A percentile compares a stretch with the other conserved stretches of the same genome.
Evolutionary conservation across 2,888 invertebrate species (phyloP).

Genomic region (Euzophera pinguis): DNA sequence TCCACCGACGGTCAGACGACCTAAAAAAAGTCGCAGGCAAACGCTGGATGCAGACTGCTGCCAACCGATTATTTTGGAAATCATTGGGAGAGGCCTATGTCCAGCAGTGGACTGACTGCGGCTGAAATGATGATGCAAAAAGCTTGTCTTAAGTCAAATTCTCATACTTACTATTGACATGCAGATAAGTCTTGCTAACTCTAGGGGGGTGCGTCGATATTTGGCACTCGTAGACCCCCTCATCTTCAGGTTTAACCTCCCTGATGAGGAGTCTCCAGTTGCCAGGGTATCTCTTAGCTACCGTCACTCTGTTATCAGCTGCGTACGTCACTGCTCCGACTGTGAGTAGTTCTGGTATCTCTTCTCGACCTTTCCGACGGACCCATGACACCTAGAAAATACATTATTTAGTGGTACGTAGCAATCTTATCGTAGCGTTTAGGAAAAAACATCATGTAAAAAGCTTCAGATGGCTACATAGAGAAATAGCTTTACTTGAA

Average conservation of each 20-base stretch:
- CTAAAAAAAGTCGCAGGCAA: too few relatives aligned
- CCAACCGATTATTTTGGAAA: too few relatives aligned
- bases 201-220: slow-evolving; percentile 86
- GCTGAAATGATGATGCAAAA: neutral
- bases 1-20: too few relatives aligned
- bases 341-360: slow-evolving; percentile 84
- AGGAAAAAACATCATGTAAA: too few relatives aligned
- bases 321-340: slow-evolving; percentile 85
- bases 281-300: slow-evolving; percentile 81
- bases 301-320: slow-evolving; percentile 83
- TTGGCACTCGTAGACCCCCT: slow-evolving; percentile 85
- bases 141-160: neutral
- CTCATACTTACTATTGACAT: slow-evolving; percentile 81
- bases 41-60: too few relatives aligned
- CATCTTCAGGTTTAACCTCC: slow-evolving; percentile 83
- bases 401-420: too few relatives aligned
- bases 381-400: slow-evolving; percentile 84
- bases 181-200: slow-evolving; percentile 83
- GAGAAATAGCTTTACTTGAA: too few relatives aligned
- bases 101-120: too few relatives aligned
- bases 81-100: too few relatives aligned
- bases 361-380: slow-evolving; percentile 77
- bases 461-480: too few relatives aligned
- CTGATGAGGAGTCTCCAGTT: slow-evolving; percentile 83
- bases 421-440: too few relatives aligned